Conservation (phyloP, 2,888 invertebrate species). For the Spisula subtruncata region DNA sequence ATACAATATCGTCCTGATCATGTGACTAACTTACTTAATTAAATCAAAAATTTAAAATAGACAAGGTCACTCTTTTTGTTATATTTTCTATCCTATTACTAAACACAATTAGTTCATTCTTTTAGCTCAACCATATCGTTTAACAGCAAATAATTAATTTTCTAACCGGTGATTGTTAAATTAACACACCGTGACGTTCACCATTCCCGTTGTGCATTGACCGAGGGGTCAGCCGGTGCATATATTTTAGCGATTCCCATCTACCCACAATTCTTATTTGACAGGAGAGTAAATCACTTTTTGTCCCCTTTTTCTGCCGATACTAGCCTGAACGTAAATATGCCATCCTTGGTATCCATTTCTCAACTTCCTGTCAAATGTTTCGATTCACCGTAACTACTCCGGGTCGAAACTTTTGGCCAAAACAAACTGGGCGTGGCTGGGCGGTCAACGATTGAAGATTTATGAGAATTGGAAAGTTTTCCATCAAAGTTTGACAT, state of each 20-base stretch:
- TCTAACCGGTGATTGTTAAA: constrained; percentile 48
- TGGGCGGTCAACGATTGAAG: constrained; percentile 52
- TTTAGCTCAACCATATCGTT: constrained; percentile 61
- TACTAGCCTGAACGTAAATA: constrained; percentile 54
- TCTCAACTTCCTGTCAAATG: constrained; percentile 40
- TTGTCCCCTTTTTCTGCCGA: constrained; percentile 1
- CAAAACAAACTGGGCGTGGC: constrained; percentile 55
- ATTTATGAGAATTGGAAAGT: constrained; percentile 64
- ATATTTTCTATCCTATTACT: constrained; percentile 45
- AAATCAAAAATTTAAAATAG: constrained; percentile 36
- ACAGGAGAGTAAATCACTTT: constrained; percentile 57
- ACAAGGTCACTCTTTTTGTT: constrained; percentile 39
- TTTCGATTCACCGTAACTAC: constrained; percentile 40
- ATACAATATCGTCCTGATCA: not conserved
- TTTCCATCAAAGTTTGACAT: constrained; percentile 61
- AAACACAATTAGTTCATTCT: constrained; percentile 51
- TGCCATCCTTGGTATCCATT: constrained; percentile 50
- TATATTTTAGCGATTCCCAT: constrained; percentile 48
- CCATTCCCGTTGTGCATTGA: constrained; percentile 70
- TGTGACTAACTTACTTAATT: constrained; percentile 34
- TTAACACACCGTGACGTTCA: constrained; percentile 63
- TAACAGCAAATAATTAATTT: constrained; percentile 72
- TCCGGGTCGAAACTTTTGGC: constrained; percentile 28
- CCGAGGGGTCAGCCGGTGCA: constrained; percentile 67
- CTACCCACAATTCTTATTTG: constrained; percentile 54